Conservation (phyloP, 2,797 vertebrate genomes). For the Tenualosa thibaudeaui region DNA sequence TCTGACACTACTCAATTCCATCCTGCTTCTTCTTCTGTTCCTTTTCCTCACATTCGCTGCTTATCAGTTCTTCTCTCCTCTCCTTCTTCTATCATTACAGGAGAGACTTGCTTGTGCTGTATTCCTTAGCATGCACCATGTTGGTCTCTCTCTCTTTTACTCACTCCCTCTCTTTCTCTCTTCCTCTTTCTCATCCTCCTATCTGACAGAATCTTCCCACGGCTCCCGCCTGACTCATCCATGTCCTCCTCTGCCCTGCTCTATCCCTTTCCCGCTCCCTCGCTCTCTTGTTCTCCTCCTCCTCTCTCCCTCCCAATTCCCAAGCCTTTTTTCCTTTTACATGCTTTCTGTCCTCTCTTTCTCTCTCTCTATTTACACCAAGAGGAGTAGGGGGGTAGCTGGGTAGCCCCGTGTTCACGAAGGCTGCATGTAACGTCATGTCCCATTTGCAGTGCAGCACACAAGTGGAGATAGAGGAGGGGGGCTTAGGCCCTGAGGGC, state of each 20-base stretch:
- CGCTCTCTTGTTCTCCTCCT: conserved; percentile 31
- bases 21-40: background rate
- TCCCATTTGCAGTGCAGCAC: conserved; percentile 52
- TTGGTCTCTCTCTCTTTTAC: conserved; percentile 48
- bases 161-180: conserved; percentile 46
- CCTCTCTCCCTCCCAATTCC: conserved; percentile 50
- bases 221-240: conserved; percentile 11
- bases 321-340: conserved; percentile 39
- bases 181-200: conserved; percentile 45
- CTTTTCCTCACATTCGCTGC: background rate
- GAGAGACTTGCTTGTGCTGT: background rate
- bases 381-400: conserved; percentile 28
- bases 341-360: background rate
- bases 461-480: conserved; percentile 4
- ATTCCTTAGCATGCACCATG: conserved; percentile 23
- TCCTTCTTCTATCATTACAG: background rate
- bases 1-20: background rate
- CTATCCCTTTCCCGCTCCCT: conserved; percentile 30
- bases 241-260: conserved; percentile 30
- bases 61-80: background rate
- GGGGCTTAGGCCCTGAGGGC: conserved; percentile 39
- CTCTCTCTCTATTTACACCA: conserved; percentile 22
- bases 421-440: conserved; percentile 55
- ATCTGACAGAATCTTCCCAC: conserved; percentile 27
- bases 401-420: conserved; percentile 43